Evolutionary conservation across 2,888 invertebrate genomes (phyloP).

Genomic region (Tenthredo amoena): DNA sequence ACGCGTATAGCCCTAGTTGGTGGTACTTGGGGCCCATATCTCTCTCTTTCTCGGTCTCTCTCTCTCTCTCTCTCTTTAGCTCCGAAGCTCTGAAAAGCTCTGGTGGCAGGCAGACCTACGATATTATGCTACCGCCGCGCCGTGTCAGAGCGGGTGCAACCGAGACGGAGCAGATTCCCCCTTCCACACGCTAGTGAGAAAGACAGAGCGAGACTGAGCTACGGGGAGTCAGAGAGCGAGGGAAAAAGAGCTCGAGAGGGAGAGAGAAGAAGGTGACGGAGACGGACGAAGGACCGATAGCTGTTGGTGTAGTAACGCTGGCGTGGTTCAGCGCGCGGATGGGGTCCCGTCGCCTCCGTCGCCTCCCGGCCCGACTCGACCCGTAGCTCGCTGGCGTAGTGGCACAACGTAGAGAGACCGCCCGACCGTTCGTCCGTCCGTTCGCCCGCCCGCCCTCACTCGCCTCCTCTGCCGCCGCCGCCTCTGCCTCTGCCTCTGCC

Average conservation of each 20-base stretch:
- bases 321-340: conserved; percentile 55
- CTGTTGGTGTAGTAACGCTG: conserved; percentile 69
- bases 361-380: conserved; percentile 64
- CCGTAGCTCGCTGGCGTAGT: conserved; percentile 49
- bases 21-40: conserved; percentile 32
- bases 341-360: conserved; percentile 53
- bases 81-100: conserved; percentile 64
- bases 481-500: conserved; percentile 48
- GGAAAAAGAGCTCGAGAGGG: conserved; percentile 54
- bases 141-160: conserved; percentile 57
- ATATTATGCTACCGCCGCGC: conserved; percentile 64
- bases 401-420: conserved; percentile 45
- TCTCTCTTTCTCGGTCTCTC: conserved; percentile 54
- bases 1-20: conserved; percentile 16
- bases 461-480: conserved; percentile 52
- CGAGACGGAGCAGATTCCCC: conserved; percentile 54
- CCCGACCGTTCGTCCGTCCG: conserved; percentile 62
- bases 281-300: conserved; percentile 58
- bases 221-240: conserved; percentile 56
- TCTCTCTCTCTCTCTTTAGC: conserved; percentile 53
- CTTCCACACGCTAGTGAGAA: conserved; percentile 54
- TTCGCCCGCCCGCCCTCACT: conserved; percentile 55
- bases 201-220: conserved; percentile 56
- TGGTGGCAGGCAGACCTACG: conserved; percentile 62
- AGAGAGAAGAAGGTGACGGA: conserved; percentile 55